Percentiles rank a stretch among this genome's conserved stretches.
phyloP scores from a whole-genome alignment of 2,888 invertebrate species.

The Microdon myrmicae region DNA sequence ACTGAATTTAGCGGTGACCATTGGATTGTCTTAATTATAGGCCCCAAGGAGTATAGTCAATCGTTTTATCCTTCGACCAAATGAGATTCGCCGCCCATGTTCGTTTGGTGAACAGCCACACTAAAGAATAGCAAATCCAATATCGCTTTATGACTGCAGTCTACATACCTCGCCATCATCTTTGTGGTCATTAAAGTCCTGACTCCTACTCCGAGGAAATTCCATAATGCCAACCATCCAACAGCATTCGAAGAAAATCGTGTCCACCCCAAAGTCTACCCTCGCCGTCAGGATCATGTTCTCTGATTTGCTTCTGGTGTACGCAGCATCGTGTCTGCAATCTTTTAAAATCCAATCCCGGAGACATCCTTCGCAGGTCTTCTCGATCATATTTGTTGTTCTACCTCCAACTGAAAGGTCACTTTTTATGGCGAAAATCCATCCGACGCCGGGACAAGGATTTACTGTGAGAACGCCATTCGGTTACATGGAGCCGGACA shows the following conservation, averaged over 20 bases:
- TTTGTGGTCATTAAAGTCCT: slow-evolving; percentile 33
- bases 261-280: slow-evolving; percentile 42
- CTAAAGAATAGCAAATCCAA: too few species aligned
- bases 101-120: too few species aligned
- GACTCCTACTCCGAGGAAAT: slow-evolving; percentile 35
- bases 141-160: too few species aligned
- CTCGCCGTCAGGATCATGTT: slow-evolving; percentile 26
- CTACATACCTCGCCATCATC: slow-evolving; percentile 36
- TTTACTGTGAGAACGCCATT: slow-evolving; percentile 38
- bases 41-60: slow-evolving; percentile 48
- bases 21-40: slow-evolving; percentile 49
- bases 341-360: slow-evolving; percentile 11
- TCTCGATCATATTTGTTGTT: too few species aligned
- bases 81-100: slow-evolving; percentile 41
- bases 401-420: slow-evolving; percentile 5
- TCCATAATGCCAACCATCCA: slow-evolving; percentile 36
- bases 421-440: slow-evolving; percentile 41
- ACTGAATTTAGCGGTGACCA: too few species aligned
- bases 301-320: slow-evolving; percentile 34
- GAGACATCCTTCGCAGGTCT: slow-evolving; percentile 5
- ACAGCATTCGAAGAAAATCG: slow-evolving; percentile 28
- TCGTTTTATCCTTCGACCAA: slow-evolving; percentile 50
- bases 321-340: slow-evolving; percentile 25
- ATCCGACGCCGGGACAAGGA: slow-evolving; percentile 18
- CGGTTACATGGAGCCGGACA: slow-evolving; percentile 1